phyloP scores from a whole-genome alignment of 2,797 vertebrate genomes.

The Molossus alvarezi region DNA sequence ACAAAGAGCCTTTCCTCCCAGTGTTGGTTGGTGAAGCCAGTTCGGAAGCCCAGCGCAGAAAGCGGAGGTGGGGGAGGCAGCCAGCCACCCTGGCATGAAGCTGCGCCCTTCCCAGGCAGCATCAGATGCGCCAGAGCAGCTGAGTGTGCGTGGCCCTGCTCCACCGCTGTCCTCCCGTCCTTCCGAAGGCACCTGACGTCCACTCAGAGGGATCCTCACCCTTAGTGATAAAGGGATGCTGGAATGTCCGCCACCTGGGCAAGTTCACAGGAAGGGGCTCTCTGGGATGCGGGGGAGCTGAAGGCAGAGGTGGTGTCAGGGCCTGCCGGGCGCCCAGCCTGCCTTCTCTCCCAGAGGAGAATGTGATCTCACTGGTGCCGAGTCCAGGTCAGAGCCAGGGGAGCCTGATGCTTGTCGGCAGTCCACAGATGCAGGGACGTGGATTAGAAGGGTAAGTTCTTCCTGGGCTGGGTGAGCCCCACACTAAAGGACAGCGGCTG shows the following conservation, averaged over 20 bases:
- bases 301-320: neutral
- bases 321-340: neutral
- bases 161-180: fast-evolving
- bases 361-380: neutral
- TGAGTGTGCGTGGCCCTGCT: neutral
- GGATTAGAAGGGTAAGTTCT: neutral
- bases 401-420: neutral
- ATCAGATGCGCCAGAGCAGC: neutral
- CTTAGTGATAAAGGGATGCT: neutral
- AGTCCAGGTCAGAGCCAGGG: neutral
- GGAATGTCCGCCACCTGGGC: neutral
- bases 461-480: neutral
- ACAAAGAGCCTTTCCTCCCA: neutral
- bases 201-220: neutral
- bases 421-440: neutral
- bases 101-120: fast-evolving
- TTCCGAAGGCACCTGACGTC: neutral
- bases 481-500: neutral
- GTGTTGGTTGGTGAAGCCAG: neutral
- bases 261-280: neutral
- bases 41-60: neutral
- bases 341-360: neutral
- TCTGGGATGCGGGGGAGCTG: neutral
- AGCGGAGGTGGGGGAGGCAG: neutral
- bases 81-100: fast-evolving